Base-by-base conservation (phyloP, 2,888 invertebrate species). In the Myathropa florea region DNA sequence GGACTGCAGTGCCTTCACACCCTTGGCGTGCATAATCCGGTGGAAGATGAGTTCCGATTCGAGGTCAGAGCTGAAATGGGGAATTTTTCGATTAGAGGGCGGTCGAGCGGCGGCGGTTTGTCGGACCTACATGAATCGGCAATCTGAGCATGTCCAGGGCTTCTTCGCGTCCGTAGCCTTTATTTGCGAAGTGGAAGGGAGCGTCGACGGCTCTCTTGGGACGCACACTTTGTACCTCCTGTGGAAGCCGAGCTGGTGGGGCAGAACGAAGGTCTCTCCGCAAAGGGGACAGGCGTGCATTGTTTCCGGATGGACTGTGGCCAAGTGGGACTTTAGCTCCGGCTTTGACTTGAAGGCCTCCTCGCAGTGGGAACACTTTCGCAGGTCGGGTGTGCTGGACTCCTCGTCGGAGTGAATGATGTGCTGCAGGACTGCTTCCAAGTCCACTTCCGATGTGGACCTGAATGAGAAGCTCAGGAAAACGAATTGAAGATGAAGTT, bases 191-290 rank as follows among this genome's bases (percentile, higher is more conserved):
- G 10, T 61, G n/a, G 10, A 30, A 55, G 3, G 30, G 60, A 6
- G 79, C 4, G 10, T 88, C 88, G 3, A 70, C 87, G 68, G 88
- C 87, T 23, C 89, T 76, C 79, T 90, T 88, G 72, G 73, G 83
- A 65, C 93, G 90, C 94, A 96, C 3, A 94, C 93, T 83, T 95
- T 95, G 83, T 93, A 93, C 78, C 95, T 93, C n/a, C 95, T 93
- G 90, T 97, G 97, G 12, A 94, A 94, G 0, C 96, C 94, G 12
- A 97, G 94, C 90, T 96, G 96, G 93, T 97, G 97, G 0, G 96
- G 94, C 0, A 96, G 93, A 0, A 94, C 94, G 90, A 97, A 97
- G 12, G 93, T 92, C 90, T 94, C 93, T 0, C 96, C 96, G 89
- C 97, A 97, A 89, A 94, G 94, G 0, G 95, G 94, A 90, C 97